These are phyloP conservation scores for Ctenochaetus hawaiiensis DNA, from an alignment of 2,797 vertebrate genomes.

Conservation along the genomic window DNA sequence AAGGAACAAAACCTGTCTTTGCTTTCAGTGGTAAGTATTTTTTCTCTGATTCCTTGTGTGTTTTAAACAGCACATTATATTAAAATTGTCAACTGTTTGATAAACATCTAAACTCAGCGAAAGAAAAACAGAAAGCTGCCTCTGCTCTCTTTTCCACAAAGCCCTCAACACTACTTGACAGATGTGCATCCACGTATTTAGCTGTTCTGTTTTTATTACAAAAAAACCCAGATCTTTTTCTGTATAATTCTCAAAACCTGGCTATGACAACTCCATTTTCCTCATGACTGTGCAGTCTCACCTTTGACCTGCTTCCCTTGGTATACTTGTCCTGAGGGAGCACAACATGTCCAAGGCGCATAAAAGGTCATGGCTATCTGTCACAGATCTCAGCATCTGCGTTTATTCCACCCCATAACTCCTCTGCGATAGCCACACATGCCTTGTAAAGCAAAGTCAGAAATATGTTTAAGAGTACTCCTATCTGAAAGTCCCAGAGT, in stretches of 20 bases:
- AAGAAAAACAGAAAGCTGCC: conserved; percentile 1
- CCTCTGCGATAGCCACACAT: conserved; percentile 8
- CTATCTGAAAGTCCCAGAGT: conserved; percentile 1
- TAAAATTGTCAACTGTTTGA: not conserved
- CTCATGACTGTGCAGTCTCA: conserved; percentile 27
- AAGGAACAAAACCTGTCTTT: not conserved
- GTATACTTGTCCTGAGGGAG: conserved; percentile 18
- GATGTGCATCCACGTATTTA: conserved; percentile 11
- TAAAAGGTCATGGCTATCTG: conserved; percentile 35
- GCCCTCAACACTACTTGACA: not conserved
- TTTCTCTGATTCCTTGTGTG: not conserved
- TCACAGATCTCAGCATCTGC: conserved; percentile 37
- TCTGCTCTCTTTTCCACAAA: not conserved
- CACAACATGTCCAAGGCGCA: conserved; percentile 11
- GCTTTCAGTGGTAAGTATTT: not conserved
- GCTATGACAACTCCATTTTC: conserved; percentile 49
- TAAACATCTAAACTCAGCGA: not conserved
- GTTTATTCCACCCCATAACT: not conserved
- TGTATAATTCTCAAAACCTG: conserved; percentile 28
- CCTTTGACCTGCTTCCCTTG: conserved; percentile 56
- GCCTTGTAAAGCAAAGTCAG: conserved; percentile 3
- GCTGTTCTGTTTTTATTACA: not conserved
- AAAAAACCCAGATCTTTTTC: conserved; percentile 3
- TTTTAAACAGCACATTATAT: no score
- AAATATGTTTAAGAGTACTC: not conserved